Evolutionary conservation across 2,113 vertebrate genomes (phyloP).

Genomic region (Psilopsiagon aurifrons): DNA sequence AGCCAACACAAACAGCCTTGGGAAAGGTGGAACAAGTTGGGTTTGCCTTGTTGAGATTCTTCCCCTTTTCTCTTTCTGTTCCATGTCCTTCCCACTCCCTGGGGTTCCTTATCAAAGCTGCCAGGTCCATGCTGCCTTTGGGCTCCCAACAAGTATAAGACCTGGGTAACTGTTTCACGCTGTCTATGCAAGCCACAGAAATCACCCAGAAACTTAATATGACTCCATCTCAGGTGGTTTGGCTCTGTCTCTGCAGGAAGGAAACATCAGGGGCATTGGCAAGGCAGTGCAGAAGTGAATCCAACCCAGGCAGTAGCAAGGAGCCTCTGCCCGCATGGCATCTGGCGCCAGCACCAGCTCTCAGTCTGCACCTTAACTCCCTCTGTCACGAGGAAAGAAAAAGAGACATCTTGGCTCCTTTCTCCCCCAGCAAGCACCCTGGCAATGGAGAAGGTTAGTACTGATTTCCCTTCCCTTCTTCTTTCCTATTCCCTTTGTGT

Average conservation of each 20-base stretch:
- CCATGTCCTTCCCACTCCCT: neutral
- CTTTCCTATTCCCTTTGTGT: slow-evolving; percentile 6
- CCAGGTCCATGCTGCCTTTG: neutral
- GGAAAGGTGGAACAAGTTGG: neutral
- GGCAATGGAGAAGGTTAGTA: neutral
- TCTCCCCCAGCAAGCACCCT: neutral
- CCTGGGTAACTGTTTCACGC: neutral
- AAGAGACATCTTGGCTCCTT: neutral
- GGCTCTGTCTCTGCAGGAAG: neutral
- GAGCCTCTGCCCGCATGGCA: neutral
- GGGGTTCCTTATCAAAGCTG: neutral
- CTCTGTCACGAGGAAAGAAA: neutral
- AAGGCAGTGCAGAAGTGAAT: neutral
- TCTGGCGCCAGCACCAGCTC: neutral
- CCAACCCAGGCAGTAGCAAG: neutral
- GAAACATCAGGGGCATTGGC: neutral
- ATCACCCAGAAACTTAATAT: neutral
- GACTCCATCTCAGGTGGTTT: neutral
- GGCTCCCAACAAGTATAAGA: neutral
- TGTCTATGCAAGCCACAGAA: neutral
- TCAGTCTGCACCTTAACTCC: neutral
- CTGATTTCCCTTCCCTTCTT: neutral
- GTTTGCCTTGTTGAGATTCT: neutral
- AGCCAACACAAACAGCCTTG: neutral
- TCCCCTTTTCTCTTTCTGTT: neutral